phyloP scores from a whole-genome alignment of 1,140 invertebrate genomes.

The Dendroctonus ponderosae region DNA sequence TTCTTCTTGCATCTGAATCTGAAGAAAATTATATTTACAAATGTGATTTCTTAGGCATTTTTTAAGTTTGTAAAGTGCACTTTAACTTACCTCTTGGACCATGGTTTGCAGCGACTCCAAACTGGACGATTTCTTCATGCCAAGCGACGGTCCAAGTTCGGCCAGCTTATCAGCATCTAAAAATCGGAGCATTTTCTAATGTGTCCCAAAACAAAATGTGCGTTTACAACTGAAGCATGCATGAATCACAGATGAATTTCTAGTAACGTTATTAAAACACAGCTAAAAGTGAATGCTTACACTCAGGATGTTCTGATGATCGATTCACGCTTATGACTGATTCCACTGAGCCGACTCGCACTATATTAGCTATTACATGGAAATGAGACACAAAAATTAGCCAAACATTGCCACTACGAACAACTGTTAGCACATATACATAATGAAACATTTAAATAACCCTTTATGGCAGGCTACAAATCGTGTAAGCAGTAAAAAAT shows the following conservation, averaged over 20 bases:
- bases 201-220: no score
- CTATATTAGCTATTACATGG: slow-evolving; percentile 49
- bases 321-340: slow-evolving; percentile 54
- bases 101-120: slow-evolving; percentile 85
- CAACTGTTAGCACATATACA: neutral
- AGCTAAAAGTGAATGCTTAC: slow-evolving; percentile 44
- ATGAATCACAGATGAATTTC: no score
- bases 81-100: slow-evolving; percentile 68
- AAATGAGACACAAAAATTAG: slow-evolving; percentile 27
- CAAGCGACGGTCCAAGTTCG: slow-evolving; percentile 71
- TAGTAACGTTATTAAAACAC: slow-evolving; percentile 3
- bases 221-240: no score
- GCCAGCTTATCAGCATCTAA: slow-evolving; percentile 54
- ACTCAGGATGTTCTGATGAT: slow-evolving; percentile 50
- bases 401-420: neutral
- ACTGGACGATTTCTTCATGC: slow-evolving; percentile 84
- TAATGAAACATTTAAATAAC: neutral
- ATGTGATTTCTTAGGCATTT: neutral
- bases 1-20: slow-evolving; percentile 60
- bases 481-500: no score
- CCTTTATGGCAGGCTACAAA: no score
- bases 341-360: slow-evolving; percentile 55
- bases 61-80: slow-evolving; percentile 14
- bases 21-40: slow-evolving; percentile 14
- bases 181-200: slow-evolving; percentile 14